Conservation (phyloP, 35 echinoderm and acorn worm genomes). For the Apostichopus japonicus region DNA sequence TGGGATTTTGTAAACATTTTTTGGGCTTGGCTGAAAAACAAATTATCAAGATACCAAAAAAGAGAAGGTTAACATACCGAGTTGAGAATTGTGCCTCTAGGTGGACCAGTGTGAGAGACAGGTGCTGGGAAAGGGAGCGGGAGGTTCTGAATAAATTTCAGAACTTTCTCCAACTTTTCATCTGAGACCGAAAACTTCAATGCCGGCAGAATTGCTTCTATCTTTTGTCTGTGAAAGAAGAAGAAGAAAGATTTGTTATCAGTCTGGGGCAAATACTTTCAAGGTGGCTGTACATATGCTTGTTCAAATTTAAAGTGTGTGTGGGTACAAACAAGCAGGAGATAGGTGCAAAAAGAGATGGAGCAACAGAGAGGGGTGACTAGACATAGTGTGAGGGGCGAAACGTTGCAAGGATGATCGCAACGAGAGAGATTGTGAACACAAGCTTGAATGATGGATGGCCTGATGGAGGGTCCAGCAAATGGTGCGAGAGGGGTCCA, state of each 20-base stretch:
- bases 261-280: too few relatives aligned
- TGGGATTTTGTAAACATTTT: background rate
- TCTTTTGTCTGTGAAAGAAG: conserved; percentile 73
- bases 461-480: too few relatives aligned
- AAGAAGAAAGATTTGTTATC: background rate
- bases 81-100: conserved; percentile 53
- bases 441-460: too few relatives aligned
- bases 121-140: conserved; percentile 66
- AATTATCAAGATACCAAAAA: background rate
- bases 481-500: too few relatives aligned
- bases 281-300: too few relatives aligned
- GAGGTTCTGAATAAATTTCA: conserved; percentile 89
- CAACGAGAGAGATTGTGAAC: too few relatives aligned
- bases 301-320: too few relatives aligned
- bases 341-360: too few relatives aligned
- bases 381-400: too few relatives aligned
- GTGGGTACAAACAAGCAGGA: too few relatives aligned
- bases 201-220: conserved; percentile 96
- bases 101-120: conserved; percentile 16
- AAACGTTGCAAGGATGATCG: too few relatives aligned
- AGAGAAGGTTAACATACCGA: background rate
- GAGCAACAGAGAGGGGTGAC: too few relatives aligned
- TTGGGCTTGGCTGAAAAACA: background rate
- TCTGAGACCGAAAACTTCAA: conserved; percentile 91
- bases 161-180: conserved; percentile 78